Percentiles rank a stretch among this genome's conserved stretches.
phyloP scores from a whole-genome alignment of 2,113 vertebrate species.

The Etia nguti region DNA sequence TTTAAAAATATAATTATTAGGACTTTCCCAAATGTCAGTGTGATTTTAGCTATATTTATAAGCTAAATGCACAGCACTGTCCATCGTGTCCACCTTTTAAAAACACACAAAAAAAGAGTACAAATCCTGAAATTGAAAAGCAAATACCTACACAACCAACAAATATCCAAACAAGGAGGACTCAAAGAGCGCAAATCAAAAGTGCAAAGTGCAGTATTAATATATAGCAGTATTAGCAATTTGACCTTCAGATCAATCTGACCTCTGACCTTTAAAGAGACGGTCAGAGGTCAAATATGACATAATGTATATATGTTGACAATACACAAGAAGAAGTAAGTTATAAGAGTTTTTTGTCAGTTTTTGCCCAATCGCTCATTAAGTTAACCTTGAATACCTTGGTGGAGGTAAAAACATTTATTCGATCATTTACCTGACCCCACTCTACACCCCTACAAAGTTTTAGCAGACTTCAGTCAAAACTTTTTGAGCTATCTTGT shows the following conservation, averaged over 20 bases:
- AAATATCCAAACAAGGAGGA: background rate
- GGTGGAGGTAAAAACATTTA: background rate
- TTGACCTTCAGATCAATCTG: too few species aligned
- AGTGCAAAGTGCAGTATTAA: too few species aligned
- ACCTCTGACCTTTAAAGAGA: too few species aligned
- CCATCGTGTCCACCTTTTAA: background rate
- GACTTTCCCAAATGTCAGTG: background rate
- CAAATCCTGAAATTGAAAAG: background rate
- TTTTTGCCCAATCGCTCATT: background rate
- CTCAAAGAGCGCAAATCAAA: background rate
- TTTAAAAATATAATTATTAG: background rate
- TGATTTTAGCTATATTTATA: background rate
- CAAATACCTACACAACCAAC: background rate
- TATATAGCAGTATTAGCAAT: too few species aligned
- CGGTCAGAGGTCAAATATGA: too few species aligned
- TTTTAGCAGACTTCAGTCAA: background rate
- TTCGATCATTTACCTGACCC: background rate
- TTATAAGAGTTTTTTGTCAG: background rate
- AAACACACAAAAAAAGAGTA: background rate
- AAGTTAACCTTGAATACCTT: background rate
- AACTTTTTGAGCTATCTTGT: background rate
- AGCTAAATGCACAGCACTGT: background rate
- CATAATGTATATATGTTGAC: background rate
- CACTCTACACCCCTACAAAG: background rate
- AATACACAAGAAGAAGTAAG: background rate